Percentiles rank a stretch among this genome's conserved stretches.
phyloP scores from a whole-genome alignment of 2,797 vertebrate genomes.

The Propithecus deckenii region DNA sequence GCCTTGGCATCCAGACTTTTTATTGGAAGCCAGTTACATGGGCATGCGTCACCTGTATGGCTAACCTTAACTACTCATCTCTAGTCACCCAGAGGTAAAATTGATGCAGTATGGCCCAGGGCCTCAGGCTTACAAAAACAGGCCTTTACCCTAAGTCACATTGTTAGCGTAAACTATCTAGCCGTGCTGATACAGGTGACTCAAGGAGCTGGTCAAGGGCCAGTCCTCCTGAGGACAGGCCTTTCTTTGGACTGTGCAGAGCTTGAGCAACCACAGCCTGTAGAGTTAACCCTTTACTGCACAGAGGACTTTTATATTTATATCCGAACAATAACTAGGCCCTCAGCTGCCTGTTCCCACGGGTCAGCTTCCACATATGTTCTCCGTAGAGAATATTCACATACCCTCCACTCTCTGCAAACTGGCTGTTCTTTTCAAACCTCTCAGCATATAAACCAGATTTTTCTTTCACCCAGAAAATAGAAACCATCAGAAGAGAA shows the following conservation, averaged over 20 bases:
- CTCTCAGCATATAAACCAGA: background rate
- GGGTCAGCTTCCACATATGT: background rate
- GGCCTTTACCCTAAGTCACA: background rate
- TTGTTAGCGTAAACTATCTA: background rate
- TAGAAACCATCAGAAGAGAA: background rate
- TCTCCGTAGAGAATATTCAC: background rate
- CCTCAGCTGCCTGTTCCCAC: background rate
- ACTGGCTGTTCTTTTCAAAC: background rate
- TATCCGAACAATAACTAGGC: background rate
- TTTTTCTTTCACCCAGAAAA: background rate
- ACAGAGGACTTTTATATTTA: background rate
- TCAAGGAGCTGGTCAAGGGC: background rate
- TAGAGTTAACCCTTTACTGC: background rate
- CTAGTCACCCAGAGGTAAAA: background rate
- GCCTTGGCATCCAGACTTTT: background rate
- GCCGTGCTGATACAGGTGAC: background rate
- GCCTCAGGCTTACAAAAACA: background rate
- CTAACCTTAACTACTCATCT: background rate
- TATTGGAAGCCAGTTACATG: too few relatives aligned
- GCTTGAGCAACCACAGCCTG: background rate
- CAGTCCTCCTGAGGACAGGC: background rate
- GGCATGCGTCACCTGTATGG: background rate
- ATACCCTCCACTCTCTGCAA: background rate
- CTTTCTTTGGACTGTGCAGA: background rate
- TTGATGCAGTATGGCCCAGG: background rate